Evolutionary conservation across 2,888 invertebrate genomes (phyloP).

Genomic region (Hirtodrosophila duncani): DNA sequence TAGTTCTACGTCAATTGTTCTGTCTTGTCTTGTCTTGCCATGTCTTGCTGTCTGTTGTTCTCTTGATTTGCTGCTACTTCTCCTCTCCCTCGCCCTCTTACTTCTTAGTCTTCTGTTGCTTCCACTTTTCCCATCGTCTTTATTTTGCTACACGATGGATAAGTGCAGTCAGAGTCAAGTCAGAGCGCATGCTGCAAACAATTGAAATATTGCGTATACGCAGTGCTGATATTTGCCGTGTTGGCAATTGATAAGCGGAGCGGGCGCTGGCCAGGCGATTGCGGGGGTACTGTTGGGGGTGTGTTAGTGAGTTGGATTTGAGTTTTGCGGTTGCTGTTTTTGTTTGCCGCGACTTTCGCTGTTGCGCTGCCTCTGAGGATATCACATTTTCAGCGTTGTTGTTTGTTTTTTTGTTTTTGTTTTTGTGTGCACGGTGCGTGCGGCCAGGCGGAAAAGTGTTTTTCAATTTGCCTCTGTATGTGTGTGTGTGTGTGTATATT

Average conservation of each 20-base stretch:
- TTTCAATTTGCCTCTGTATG: conserved; percentile 24
- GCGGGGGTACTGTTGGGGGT: neutral
- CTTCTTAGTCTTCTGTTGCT: no score
- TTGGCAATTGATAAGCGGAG: no score
- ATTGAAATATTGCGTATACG: conserved; percentile 14
- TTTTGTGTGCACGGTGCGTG: conserved; percentile 4
- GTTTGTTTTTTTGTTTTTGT: neutral
- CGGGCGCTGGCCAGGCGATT: no score
- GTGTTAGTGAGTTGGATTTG: no score
- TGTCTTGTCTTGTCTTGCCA: neutral
- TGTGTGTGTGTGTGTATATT: conserved; percentile 10
- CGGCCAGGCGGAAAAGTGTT: conserved; percentile 31
- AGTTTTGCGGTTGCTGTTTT: neutral
- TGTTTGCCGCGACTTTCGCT: no score
- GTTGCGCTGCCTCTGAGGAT: no score
- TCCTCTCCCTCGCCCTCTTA: no score
- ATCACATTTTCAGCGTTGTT: no score
- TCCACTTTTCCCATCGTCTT: no score
- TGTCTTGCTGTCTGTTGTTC: neutral
- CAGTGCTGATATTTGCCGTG: no score
- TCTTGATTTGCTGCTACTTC: neutral
- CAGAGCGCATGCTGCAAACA: conserved; percentile 1
- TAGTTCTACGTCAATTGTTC: neutral
- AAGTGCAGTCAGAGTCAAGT: neutral
- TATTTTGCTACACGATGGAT: neutral